Evolutionary conservation across 2,888 invertebrate species (phyloP).

Genomic region (Himalopsyche tibetana): DNA sequence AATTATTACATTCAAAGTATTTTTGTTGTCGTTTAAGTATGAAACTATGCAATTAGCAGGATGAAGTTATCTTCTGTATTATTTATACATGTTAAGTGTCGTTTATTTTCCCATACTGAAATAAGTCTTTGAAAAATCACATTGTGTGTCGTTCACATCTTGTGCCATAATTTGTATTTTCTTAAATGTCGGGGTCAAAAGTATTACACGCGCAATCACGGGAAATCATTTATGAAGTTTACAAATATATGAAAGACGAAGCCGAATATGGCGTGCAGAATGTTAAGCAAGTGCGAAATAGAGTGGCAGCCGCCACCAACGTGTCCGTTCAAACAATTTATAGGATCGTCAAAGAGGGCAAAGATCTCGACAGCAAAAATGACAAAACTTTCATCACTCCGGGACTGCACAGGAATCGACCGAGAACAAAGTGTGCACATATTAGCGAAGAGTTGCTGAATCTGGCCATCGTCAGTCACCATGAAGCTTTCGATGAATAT

Average conservation of each 20-base stretch:
- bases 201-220: not conserved
- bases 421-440: not conserved
- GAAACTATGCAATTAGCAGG: too few species aligned
- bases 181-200: not conserved
- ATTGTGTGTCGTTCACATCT: too few species aligned
- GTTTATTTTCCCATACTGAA: too few species aligned
- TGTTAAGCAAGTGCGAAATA: not conserved
- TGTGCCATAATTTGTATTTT: too few species aligned
- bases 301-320: constrained; percentile 17
- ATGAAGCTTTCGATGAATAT: not conserved
- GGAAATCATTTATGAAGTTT: not conserved
- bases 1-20: too few species aligned
- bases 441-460: not conserved
- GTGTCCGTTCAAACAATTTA: not conserved
- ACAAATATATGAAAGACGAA: constrained; percentile 25
- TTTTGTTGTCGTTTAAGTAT: too few species aligned
- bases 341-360: not conserved
- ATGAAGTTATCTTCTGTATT: too few species aligned
- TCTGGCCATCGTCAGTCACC: not conserved
- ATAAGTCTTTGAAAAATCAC: too few species aligned
- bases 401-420: not conserved
- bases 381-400: not conserved
- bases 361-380: not conserved
- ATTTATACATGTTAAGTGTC: too few species aligned
- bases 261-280: not conserved